A percentile compares a stretch with the other conserved stretches of the same genome.
phyloP scores from a whole-genome alignment of 1,140 invertebrate species.

The Cotesia glomerata region DNA sequence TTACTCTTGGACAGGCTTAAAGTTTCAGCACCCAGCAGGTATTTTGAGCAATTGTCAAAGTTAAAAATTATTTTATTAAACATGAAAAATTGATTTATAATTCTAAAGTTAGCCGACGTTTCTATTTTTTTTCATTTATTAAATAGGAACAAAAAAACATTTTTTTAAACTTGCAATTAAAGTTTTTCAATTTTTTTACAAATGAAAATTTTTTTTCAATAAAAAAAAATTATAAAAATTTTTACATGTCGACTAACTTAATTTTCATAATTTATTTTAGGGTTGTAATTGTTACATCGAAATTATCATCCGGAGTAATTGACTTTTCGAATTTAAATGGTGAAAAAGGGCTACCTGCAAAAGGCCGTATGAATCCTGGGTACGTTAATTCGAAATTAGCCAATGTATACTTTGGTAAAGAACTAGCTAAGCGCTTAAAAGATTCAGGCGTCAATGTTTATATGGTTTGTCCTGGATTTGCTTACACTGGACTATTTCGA shows the following conservation, averaged over 20 bases:
- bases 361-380: constrained; percentile 68
- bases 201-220: too few species aligned
- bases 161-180: too few species aligned
- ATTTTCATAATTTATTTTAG: constrained; percentile 58
- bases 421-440: constrained; percentile 67
- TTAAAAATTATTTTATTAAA: constrained; percentile 4
- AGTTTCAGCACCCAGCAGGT: constrained; percentile 69
- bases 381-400: constrained; percentile 85
- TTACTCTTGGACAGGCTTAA: constrained; percentile 75
- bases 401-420: constrained; percentile 73
- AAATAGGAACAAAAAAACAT: too few species aligned
- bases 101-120: too few species aligned
- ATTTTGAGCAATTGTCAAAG: constrained; percentile 42
- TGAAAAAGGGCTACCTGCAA: constrained; percentile 61
- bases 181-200: too few species aligned
- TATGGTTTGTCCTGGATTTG: constrained; percentile 84
- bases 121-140: too few species aligned
- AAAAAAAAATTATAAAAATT: too few species aligned
- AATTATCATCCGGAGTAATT: constrained; percentile 69
- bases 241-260: too few species aligned
- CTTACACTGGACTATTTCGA: constrained; percentile 79
- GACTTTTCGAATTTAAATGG: constrained; percentile 77
- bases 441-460: constrained; percentile 73
- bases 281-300: constrained; percentile 67
- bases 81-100: too few species aligned